phyloP scores from a whole-genome alignment of 2,888 invertebrate species.

The Papilio demoleus region DNA sequence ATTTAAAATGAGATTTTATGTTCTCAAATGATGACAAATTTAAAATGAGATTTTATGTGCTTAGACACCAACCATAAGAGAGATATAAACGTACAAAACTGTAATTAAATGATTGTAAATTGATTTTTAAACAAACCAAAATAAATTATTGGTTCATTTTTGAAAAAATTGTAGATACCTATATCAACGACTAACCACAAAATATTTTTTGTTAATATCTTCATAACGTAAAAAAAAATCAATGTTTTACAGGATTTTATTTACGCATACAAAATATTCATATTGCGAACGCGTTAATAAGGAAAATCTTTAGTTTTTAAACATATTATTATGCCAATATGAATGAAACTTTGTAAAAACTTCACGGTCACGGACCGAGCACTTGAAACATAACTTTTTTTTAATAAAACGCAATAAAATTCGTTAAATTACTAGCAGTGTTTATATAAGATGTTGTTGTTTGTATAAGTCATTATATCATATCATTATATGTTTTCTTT shows the following conservation, averaged over 20 bases:
- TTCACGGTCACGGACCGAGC: not conserved
- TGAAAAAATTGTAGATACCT: no score
- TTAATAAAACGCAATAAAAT: not conserved
- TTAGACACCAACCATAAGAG: no score
- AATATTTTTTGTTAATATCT: no score
- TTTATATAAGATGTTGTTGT: no score
- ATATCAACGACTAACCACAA: no score
- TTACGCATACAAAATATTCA: not conserved
- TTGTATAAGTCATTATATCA: no score
- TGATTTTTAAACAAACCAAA: not conserved
- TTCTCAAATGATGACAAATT: no score
- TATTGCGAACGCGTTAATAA: not conserved
- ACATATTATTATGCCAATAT: not conserved
- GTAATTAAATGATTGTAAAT: not conserved
- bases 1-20: no score
- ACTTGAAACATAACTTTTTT: not conserved
- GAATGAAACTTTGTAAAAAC: constrained; percentile 2
- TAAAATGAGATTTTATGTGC: no score
- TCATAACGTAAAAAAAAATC: no score
- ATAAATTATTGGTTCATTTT: not conserved
- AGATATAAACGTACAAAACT: not conserved
- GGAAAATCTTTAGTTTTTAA: not conserved
- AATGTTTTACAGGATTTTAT: no score
- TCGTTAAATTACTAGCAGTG: not conserved
- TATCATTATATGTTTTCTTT: no score